phyloP scores from a whole-genome alignment of 2,797 vertebrate genomes.

The Lophius americanus region DNA sequence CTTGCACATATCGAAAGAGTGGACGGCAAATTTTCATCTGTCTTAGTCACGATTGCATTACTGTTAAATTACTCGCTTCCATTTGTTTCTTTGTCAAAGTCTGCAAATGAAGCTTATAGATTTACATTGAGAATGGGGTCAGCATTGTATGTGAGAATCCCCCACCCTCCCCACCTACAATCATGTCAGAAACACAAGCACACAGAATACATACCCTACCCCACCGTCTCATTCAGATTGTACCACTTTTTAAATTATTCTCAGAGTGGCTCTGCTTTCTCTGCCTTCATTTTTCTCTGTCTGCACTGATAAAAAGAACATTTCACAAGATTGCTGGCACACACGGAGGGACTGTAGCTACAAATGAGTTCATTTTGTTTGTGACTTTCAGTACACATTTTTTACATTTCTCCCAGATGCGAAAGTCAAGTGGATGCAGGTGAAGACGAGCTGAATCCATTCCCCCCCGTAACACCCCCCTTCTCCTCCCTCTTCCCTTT shows the following conservation, averaged over 20 bases:
- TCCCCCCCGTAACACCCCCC: constrained; percentile 18
- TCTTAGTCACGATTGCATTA: constrained; percentile 63
- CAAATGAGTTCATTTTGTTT: constrained; percentile 43
- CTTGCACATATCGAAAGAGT: constrained; percentile 58
- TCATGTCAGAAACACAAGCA: too few relatives aligned
- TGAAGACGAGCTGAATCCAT: constrained; percentile 48
- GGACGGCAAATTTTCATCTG: constrained; percentile 54
- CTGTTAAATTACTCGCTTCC: constrained; percentile 46
- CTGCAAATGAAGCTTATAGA: constrained; percentile 36
- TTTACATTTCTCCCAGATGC: constrained; percentile 21
- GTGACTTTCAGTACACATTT: constrained; percentile 41
- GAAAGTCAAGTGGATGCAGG: constrained; percentile 58
- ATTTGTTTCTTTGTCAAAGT: constrained; percentile 48
- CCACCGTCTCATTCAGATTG: constrained; percentile 45
- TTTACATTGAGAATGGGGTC: constrained; percentile 34
- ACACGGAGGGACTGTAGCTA: constrained; percentile 18
- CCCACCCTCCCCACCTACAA: neutral
- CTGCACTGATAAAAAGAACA: constrained; percentile 48
- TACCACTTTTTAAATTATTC: constrained; percentile 47
- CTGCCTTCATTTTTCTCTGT: constrained; percentile 40
- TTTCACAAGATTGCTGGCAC: constrained; percentile 51
- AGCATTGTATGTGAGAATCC: constrained; percentile 26
- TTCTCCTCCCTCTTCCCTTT: constrained; percentile 7
- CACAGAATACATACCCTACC: neutral
- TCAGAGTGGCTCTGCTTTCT: constrained; percentile 38